Percentiles rank a stretch among this genome's conserved stretches.
Conservation (phyloP, 1,140 invertebrate genomes). For the Wasmannia auropunctata region DNA sequence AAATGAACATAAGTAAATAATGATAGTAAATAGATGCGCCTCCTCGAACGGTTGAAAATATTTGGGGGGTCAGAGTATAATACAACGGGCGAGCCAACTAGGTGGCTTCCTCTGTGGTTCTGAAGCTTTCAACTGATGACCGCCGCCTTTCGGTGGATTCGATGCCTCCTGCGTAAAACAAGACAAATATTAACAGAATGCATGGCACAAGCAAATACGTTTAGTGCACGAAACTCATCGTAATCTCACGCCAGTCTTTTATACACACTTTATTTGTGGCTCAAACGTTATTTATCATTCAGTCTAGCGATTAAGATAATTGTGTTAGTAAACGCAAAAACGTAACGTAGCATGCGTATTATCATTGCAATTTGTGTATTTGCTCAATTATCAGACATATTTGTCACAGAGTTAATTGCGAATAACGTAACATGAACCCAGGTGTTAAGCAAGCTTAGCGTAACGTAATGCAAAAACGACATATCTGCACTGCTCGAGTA, state of each 20-base stretch:
- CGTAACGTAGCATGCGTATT: not conserved
- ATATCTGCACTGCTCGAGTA: not conserved
- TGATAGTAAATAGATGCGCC: conserved; percentile 78
- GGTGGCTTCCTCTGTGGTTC: conserved; percentile 91
- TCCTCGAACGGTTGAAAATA: conserved; percentile 74
- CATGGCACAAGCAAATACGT: not conserved
- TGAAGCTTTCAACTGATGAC: conserved; percentile 89
- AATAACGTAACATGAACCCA: not conserved
- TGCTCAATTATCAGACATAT: not conserved
- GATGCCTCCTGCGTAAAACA: conserved; percentile 89
- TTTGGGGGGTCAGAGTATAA: conserved; percentile 89
- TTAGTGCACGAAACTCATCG: not conserved
- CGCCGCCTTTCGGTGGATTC: conserved; percentile 91
- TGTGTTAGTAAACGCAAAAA: conserved; percentile 10
- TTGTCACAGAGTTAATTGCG: not conserved
- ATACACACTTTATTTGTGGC: not conserved
- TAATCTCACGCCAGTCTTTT: not conserved
- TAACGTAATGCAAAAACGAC: conserved; percentile 8
- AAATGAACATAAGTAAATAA: conserved; percentile 79
- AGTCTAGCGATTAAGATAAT: not conserved
- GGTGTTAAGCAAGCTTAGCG: not conserved
- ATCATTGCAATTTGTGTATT: not conserved
- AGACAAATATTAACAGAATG: conserved; percentile 27
- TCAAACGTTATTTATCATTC: not conserved
- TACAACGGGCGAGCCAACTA: conserved; percentile 91